Evolutionary conservation across 2,797 vertebrate species (phyloP).

Genomic region (Enteromius fasciolatus): DNA sequence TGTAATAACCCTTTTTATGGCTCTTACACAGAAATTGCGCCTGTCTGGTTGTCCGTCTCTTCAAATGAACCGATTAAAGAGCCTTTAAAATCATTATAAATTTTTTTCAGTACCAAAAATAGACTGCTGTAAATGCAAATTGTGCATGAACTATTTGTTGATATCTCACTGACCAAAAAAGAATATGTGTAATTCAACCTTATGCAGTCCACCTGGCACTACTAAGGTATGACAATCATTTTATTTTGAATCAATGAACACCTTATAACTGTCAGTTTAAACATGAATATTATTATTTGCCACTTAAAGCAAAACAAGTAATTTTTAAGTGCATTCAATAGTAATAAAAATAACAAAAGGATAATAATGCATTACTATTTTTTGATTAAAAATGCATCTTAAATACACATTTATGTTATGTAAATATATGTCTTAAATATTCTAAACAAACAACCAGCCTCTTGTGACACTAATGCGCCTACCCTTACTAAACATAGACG

Average conservation of each 20-base stretch:
- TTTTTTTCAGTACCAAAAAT: not conserved
- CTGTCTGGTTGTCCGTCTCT: conserved; percentile 1
- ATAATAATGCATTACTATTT: not conserved
- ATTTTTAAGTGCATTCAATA: not conserved
- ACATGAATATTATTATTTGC: not conserved
- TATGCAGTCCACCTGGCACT: not conserved
- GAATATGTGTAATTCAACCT: not conserved
- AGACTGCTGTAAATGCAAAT: not conserved
- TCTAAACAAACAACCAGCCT: not conserved
- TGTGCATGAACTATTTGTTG: not conserved
- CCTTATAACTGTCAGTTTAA: not conserved
- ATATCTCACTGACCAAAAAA: not conserved
- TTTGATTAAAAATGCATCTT: not conserved
- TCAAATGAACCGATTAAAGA: not conserved
- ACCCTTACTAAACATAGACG: not conserved
- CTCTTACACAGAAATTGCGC: not conserved
- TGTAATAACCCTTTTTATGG: not conserved
- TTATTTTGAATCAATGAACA: conserved; percentile 3
- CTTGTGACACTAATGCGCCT: not conserved
- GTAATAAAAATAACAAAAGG: not conserved
- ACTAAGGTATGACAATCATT: not conserved
- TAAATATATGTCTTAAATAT: not conserved
- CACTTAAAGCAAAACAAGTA: not conserved
- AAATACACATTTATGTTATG: not conserved
- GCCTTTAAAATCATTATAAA: not conserved